Conservation (phyloP, 2,113 vertebrate species). For the Brachypodius melanocephalos region DNA sequence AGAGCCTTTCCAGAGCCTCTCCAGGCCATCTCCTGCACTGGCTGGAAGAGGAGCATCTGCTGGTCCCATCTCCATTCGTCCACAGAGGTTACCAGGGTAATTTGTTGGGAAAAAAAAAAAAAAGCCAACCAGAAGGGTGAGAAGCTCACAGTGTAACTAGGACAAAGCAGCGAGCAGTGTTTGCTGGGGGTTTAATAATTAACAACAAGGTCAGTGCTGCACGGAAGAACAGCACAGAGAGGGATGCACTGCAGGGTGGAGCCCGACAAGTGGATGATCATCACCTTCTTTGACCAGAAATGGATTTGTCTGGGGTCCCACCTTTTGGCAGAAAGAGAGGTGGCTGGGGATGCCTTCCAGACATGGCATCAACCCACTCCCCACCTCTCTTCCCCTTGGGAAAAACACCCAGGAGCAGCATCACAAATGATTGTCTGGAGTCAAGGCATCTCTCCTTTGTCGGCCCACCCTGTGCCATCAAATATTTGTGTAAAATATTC, state of each 20-base stretch:
- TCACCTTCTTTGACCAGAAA: background rate
- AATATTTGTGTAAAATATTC: background rate
- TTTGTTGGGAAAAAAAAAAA: background rate
- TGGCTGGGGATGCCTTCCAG: background rate
- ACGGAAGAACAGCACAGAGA: background rate
- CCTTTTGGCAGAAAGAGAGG: background rate
- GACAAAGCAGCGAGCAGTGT: background rate
- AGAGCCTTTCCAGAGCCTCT: background rate
- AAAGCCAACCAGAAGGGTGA: background rate
- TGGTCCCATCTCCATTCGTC: background rate
- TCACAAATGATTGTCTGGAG: background rate
- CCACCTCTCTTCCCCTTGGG: background rate
- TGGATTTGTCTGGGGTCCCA: fast-evolving
- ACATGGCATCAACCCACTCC: background rate
- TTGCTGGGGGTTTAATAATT: conserved; percentile 64
- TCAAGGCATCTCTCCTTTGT: background rate
- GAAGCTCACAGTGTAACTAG: conserved; percentile 25
- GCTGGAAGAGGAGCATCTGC: background rate
- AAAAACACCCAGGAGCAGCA: background rate
- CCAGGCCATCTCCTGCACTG: background rate
- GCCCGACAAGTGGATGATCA: fast-evolving
- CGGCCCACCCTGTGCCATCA: background rate
- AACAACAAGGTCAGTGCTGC: conserved; percentile 41
- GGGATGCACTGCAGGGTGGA: background rate
- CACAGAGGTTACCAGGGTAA: conserved; percentile 27